Conservation (phyloP, 30 jellyfish, hydroid and myxozoan genomes). For the Haliclystus octoradiatus region DNA sequence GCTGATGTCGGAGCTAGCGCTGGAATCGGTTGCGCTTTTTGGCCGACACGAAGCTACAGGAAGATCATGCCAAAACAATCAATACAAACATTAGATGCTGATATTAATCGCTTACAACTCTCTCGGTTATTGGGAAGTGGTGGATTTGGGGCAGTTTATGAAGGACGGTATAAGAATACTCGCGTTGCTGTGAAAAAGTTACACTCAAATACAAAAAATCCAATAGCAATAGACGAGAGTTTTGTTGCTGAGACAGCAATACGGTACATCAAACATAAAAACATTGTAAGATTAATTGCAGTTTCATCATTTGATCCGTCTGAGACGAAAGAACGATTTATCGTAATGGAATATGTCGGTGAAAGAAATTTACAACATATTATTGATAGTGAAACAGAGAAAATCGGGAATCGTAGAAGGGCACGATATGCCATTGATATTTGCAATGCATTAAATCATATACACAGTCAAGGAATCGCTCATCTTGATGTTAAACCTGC, state of each 20-base stretch:
- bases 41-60: neutral
- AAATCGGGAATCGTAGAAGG: slow-evolving; percentile 55
- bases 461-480: slow-evolving; percentile 79
- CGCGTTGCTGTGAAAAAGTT: slow-evolving; percentile 84
- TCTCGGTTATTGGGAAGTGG: slow-evolving; percentile 74
- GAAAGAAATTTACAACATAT: slow-evolving; percentile 56
- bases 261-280: slow-evolving; percentile 66
- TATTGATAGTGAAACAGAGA: slow-evolving; percentile 63
- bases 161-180: slow-evolving; percentile 62
- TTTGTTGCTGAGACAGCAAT: slow-evolving; percentile 89
- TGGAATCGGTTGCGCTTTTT: neutral
- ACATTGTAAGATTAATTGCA: slow-evolving; percentile 85
- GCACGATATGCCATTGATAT: slow-evolving; percentile 72
- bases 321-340: slow-evolving; percentile 30
- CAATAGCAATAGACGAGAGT: slow-evolving; percentile 89
- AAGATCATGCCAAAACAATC: slow-evolving; percentile 18
- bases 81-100: slow-evolving; percentile 56
- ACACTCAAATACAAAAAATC: slow-evolving; percentile 68
- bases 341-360: slow-evolving; percentile 95
- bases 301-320: slow-evolving; percentile 52
- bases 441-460: slow-evolving; percentile 74
- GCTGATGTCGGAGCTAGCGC: slow-evolving; percentile 1
- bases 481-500: slow-evolving; percentile 98
- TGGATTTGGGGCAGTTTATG: slow-evolving; percentile 95
- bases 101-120: slow-evolving; percentile 20